A percentile compares a stretch with the other conserved stretches of the same genome.
Conservation (phyloP, 2,888 invertebrate species). For the Lydus trimaculatus region DNA sequence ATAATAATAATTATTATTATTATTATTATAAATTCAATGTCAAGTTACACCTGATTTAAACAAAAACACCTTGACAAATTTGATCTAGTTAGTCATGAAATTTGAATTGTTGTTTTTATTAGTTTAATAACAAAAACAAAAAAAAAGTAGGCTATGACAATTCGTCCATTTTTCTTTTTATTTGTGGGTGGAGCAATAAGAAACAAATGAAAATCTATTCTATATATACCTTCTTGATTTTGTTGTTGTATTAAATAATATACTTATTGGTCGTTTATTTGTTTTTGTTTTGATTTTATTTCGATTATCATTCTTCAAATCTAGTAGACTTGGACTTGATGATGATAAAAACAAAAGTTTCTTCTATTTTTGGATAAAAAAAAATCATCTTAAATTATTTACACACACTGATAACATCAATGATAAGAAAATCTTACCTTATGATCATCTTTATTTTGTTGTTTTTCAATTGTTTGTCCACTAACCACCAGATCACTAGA, state of each 20-base stretch:
- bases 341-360: not conserved
- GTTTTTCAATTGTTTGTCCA: conserved; percentile 6
- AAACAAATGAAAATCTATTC: not conserved
- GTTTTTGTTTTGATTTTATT: not conserved
- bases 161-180: not conserved
- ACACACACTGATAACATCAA: not conserved
- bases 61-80: not conserved
- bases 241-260: not conserved
- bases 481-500: not conserved
- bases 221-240: not conserved
- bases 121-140: not conserved
- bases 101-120: no score
- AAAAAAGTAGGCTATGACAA: not conserved
- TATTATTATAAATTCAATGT: not conserved
- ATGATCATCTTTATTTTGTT: not conserved
- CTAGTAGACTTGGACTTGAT: not conserved
- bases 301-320: not conserved
- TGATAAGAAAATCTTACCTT: not conserved
- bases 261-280: not conserved
- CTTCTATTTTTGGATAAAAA: not conserved
- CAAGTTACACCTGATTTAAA: not conserved
- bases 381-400: not conserved
- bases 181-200: not conserved
- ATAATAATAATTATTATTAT: no score
- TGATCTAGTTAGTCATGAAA: not conserved